These are phyloP conservation scores for Parapristionchus giblindavisi DNA, from an alignment of 2,888 invertebrate species.

Conservation along the genomic window DNA sequence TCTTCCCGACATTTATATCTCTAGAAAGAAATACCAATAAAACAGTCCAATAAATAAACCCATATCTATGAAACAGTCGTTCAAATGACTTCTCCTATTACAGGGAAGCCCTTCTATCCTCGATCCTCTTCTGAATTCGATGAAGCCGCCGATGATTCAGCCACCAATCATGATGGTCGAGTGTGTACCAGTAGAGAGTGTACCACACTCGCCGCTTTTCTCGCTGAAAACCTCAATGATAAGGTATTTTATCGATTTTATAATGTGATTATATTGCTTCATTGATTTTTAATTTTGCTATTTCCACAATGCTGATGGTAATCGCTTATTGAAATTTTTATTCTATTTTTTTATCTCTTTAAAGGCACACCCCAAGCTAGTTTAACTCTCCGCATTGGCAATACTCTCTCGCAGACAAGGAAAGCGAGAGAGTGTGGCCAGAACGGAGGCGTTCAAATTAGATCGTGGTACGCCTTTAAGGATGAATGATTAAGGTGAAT, in stretches of 20 bases:
- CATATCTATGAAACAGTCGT: neutral
- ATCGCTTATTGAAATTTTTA: no score
- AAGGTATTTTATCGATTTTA: slow-evolving; percentile 43
- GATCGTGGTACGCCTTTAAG: neutral
- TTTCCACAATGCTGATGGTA: no score
- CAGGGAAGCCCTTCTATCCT: slow-evolving; percentile 37
- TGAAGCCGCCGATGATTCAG: slow-evolving; percentile 48
- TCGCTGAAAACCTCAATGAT: slow-evolving; percentile 64
- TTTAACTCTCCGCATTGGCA: no score
- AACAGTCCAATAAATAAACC: no score
- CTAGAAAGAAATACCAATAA: no score
- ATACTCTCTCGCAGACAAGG: no score
- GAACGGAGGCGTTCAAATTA: no score
- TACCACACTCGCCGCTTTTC: slow-evolving; percentile 60
- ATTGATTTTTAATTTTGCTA: neutral
- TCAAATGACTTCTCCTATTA: neutral
- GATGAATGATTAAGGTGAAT: slow-evolving; percentile 47
- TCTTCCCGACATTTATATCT: no score
- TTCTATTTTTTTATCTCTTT: no score
- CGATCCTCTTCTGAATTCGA: neutral
- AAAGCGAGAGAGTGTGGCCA: no score
- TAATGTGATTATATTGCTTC: neutral
- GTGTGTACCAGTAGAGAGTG: slow-evolving; percentile 67
- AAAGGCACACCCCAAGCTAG: no score
- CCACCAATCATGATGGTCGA: slow-evolving; percentile 46